Base-by-base conservation (phyloP, 1,140 invertebrate genomes). In the Lepidurus arcticus region DNA sequence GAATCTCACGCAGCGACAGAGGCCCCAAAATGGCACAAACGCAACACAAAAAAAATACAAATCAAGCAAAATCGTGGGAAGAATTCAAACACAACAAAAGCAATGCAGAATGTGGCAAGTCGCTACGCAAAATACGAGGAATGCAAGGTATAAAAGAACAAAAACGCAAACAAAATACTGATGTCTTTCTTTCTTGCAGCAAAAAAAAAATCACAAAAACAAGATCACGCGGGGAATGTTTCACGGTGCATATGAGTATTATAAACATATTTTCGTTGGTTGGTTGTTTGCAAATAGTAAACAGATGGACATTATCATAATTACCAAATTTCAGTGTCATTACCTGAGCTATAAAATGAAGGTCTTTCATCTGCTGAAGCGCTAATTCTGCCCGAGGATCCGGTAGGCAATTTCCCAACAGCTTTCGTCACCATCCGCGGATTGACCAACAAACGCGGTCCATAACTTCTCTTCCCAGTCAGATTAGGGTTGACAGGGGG, bases 241-340 rank as follows among this genome's bases (percentile, higher is more conserved):
- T 65, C 53, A 16, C 8, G 53, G 53, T 65, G 53, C 53, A 13
- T n/a, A 65, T 65, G 53, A 65, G 53, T 65, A 65, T 65, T n/a
- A 65, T 65, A 65, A 65, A 65, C 53, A 65, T 65, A 65, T n/a
- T 65, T 13, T 65, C 21, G 53, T 4, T 34, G 34, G 34, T 34
- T 34, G 2, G 4, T 2, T 21, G 21, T 65, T 65, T 21, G 16
- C 16, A 16, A 65, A 65, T 7, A 11, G 16, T 47, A 1, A 16
- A 65, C 16, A 65, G 53, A 21, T 1, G 9, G 8, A 13, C 8
- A 65, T 7, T 21, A 7, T 1, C 11, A 26, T 75, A 24, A 79
- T 85, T 87, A 93, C 92, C 92, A 93, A 82, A 92, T 92, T 85
- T 93, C 92, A 43, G 91, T 92, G 79, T 91, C 90, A 79, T 88